A percentile compares a stretch with the other conserved stretches of the same genome.
These are phyloP conservation scores for Antedon mediterranea DNA, from an alignment of 53 echinoderm and acorn worm species.

Conservation along the genomic window DNA sequence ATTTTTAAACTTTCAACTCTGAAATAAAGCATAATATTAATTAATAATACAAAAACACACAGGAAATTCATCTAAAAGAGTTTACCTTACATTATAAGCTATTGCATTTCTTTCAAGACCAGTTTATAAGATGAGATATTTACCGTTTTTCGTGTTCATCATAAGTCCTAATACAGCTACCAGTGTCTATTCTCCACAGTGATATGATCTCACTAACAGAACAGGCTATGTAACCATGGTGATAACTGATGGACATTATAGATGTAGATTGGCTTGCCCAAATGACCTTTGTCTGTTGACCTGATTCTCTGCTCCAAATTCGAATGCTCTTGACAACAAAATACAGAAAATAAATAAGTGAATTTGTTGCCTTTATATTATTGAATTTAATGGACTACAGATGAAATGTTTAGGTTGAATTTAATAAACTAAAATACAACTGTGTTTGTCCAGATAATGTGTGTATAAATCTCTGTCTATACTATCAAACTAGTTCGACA, in stretches of 20 bases:
- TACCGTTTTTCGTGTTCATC: constrained; percentile 82
- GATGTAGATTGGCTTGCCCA: constrained; percentile 94
- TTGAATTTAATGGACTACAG: too few species aligned
- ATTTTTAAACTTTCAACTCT: constrained; percentile 74
- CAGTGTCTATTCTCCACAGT: constrained; percentile 85
- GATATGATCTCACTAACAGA: constrained; percentile 79
- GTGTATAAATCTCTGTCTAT: too few species aligned
- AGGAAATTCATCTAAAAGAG: too few species aligned
- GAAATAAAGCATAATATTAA: neutral
- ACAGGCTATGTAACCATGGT: constrained; percentile 79
- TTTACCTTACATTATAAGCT: too few species aligned
- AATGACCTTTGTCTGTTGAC: constrained; percentile 73
- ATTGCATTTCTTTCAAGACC: too few species aligned
- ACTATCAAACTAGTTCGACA: too few species aligned
- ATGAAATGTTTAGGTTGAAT: too few species aligned
- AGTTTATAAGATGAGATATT: too few species aligned
- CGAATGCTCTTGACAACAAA: constrained; percentile 53
- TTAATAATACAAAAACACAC: neutral
- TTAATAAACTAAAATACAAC: too few species aligned
- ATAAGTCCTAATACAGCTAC: constrained; percentile 67
- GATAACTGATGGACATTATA: constrained; percentile 81
- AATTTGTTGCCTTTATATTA: too few species aligned
- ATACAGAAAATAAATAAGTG: neutral
- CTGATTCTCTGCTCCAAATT: constrained; percentile 83
- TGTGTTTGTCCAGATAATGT: neutral